Conservation (phyloP, 2,797 vertebrate species). For the Tokudaia tokunoshimensis region DNA sequence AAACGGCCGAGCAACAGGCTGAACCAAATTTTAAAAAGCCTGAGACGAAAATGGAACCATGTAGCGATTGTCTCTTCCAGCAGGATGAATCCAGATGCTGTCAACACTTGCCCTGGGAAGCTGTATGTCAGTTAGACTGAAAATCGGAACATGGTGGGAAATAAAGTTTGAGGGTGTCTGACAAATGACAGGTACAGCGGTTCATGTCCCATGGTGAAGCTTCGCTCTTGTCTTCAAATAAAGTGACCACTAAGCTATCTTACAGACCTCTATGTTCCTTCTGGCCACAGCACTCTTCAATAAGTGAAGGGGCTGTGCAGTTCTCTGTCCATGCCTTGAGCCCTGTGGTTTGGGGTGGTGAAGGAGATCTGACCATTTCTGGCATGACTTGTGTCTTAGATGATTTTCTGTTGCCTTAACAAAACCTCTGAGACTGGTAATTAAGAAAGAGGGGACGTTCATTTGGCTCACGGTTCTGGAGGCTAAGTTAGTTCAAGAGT, state of each 20-base stretch:
- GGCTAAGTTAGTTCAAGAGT: not conserved
- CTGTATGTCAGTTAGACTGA: conserved; percentile 3
- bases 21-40: conserved; percentile 44
- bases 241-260: not conserved
- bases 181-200: not conserved
- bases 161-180: conserved; percentile 25
- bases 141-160: not conserved
- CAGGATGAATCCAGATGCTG: conserved; percentile 10
- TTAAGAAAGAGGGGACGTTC: not conserved
- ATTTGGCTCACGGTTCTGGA: not conserved
- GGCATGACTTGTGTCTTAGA: not conserved
- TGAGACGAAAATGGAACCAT: conserved; percentile 47
- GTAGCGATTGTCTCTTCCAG: conserved; percentile 41
- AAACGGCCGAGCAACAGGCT: conserved; percentile 1
- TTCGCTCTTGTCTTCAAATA: not conserved
- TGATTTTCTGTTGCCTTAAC: not conserved
- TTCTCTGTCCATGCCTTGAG: not conserved
- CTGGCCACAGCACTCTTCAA: not conserved
- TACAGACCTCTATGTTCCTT: not conserved
- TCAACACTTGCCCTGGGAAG: not conserved
- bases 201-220: not conserved
- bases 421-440: not conserved
- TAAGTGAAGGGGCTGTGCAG: not conserved
- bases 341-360: not conserved
- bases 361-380: conserved; percentile 5